Conservation (phyloP, 2,113 vertebrate species). For the Myodes glareolus region DNA sequence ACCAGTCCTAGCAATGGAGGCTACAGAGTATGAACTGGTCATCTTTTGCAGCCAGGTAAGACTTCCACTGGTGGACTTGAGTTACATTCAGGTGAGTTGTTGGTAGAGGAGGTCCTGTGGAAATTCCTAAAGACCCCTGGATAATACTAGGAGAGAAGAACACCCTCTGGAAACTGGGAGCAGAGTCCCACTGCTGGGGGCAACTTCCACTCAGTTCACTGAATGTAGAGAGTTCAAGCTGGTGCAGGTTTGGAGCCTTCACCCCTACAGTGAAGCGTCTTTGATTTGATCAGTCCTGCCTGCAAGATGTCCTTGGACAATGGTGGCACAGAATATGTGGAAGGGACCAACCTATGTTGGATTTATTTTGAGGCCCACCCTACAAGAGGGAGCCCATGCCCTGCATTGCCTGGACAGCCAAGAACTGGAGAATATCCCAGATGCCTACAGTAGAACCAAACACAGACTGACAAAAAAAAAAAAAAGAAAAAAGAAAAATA, state of each 20-base stretch:
- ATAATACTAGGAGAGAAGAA: not conserved
- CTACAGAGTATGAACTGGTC: not conserved
- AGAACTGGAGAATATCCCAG: not conserved
- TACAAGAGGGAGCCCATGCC: not conserved
- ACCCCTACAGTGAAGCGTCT: not conserved
- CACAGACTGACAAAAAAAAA: not conserved
- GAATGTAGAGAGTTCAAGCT: not conserved
- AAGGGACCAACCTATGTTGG: not conserved
- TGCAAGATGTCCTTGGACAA: not conserved
- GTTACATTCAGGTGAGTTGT: not conserved
- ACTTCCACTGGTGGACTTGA: not conserved
- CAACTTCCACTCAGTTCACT: not conserved
- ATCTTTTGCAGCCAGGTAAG: not conserved
- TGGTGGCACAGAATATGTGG: not conserved
- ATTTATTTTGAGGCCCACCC: not conserved
- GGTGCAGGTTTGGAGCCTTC: not conserved
- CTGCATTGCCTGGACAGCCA: not conserved
- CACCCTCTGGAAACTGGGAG: not conserved
- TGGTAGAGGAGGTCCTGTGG: not conserved
- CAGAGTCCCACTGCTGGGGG: not conserved
- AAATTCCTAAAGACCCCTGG: not conserved
- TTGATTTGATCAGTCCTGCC: not conserved
- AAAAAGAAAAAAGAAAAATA: no score
- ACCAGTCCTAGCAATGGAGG: not conserved
- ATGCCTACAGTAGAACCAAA: not conserved